Evolutionary conservation across 2,113 vertebrate genomes (phyloP).

Genomic region (Alouatta palliata): DNA sequence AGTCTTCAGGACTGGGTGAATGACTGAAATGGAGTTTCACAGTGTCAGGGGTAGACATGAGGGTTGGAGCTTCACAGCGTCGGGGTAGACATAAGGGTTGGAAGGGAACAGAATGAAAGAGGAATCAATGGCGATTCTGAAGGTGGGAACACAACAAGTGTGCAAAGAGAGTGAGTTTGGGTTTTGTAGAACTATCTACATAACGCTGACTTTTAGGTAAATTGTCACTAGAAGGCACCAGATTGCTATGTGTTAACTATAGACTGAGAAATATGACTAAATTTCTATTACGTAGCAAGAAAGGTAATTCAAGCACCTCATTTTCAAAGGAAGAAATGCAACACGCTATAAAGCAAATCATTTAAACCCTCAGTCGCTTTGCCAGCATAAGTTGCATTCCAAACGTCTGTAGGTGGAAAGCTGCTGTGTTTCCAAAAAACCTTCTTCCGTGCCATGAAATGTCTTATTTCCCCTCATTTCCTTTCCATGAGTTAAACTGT

Average conservation of each 20-base stretch:
- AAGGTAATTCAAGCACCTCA: neutral
- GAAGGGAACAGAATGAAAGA: neutral
- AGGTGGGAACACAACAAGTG: neutral
- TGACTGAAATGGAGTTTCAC: neutral
- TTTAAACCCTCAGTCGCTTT: neutral
- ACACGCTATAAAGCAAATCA: neutral
- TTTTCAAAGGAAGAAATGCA: conserved; percentile 12
- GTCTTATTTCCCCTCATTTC: neutral
- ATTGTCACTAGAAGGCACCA: neutral
- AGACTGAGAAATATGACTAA: neutral
- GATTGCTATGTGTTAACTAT: neutral
- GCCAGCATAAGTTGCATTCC: neutral
- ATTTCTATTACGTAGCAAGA: conserved; percentile 15
- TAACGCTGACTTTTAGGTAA: neutral
- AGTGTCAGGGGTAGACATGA: no score
- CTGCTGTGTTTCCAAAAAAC: neutral
- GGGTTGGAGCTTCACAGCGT: neutral
- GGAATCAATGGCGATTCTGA: neutral
- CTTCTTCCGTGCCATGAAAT: neutral
- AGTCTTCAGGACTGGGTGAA: neutral
- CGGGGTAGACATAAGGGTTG: neutral
- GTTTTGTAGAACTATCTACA: neutral
- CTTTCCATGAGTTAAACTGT: neutral
- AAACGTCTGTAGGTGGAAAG: neutral
- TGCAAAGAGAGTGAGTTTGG: neutral